Evolutionary conservation across 2,113 vertebrate genomes (phyloP).

Genomic region (Notarius lentiginosus): DNA sequence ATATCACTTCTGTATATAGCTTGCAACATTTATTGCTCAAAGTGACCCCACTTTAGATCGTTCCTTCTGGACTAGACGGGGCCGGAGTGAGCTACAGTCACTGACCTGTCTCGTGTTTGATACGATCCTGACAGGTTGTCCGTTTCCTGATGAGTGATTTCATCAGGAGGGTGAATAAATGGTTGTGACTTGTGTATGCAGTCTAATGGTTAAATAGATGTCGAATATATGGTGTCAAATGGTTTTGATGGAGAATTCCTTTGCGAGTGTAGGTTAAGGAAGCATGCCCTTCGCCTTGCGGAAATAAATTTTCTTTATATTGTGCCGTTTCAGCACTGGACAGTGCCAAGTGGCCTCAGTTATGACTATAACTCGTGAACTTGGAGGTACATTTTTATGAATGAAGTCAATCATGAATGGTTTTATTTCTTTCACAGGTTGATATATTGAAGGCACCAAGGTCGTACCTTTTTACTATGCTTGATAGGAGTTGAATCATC

Average conservation of each 20-base stretch:
- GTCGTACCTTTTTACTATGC: constrained; percentile 36
- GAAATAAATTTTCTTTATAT: constrained; percentile 50
- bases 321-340: constrained; percentile 37
- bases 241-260: constrained; percentile 33
- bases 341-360: constrained; percentile 47
- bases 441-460: neutral
- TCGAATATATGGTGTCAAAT: neutral
- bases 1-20: too few species aligned
- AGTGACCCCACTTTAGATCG: too few species aligned
- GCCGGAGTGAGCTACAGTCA: too few species aligned
- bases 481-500: constrained; percentile 50
- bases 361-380: constrained; percentile 44
- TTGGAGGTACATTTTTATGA: constrained; percentile 44
- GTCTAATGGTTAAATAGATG: constrained; percentile 37
- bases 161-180: neutral
- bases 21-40: too few species aligned
- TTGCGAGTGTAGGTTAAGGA: constrained; percentile 32
- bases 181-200: neutral
- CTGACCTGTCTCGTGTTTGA: neutral
- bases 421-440: constrained; percentile 22
- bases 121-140: neutral
- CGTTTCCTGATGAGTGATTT: neutral
- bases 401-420: constrained; percentile 24
- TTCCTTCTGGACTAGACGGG: too few species aligned
- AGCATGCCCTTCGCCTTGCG: constrained; percentile 4